Base-by-base conservation (phyloP, 1,140 invertebrate species). In the Drosophila simulans region DNA sequence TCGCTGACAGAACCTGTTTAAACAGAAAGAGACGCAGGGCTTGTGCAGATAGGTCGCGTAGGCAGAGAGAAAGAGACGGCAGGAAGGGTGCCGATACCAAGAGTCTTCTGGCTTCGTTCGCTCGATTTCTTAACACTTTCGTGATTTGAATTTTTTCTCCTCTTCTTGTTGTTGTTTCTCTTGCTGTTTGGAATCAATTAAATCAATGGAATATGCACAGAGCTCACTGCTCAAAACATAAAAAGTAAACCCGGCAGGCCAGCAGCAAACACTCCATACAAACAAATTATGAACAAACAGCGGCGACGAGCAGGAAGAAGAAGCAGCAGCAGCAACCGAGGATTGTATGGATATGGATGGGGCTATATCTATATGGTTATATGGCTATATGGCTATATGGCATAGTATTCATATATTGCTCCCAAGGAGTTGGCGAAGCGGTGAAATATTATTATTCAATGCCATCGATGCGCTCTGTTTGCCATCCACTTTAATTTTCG, bases 1-100 rank as follows among this genome's bases (percentile, higher is more conserved):
- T 85, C 77, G 82, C 77, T 85, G 82, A 85, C 81, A 80, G 82
- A 85, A 85, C 82, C 82, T 80, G 82, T 85, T 85, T 85, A 37
- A 62, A 48, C 20, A 56, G 45, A 51, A 49, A 34, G 42, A 37
- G 45, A 34, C 17, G n/a, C 4, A 13, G 34, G 5, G 13, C 8
- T 10, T 2, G 15, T 27, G 8, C 2, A 12, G 5, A 20, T 27
- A 27, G 22, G 1, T 25, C 20, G 2, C 5, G 8, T n/a, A 31
- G 34, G 31, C 2, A 51, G 58, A 22, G 43, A n/a, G 53, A 59
- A 27, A 10, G 45, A 63, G 25, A 49, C 25, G 35, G 43, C 20
- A 22, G 10, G 2, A 64, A 64, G 42, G 45, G 45, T 63, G 40
- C 22, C 15, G 27, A 46, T 25, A 13, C 42, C 31, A 15, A 52